Conservation (phyloP, 2,888 invertebrate species). For the Lumbricus terrestris region DNA sequence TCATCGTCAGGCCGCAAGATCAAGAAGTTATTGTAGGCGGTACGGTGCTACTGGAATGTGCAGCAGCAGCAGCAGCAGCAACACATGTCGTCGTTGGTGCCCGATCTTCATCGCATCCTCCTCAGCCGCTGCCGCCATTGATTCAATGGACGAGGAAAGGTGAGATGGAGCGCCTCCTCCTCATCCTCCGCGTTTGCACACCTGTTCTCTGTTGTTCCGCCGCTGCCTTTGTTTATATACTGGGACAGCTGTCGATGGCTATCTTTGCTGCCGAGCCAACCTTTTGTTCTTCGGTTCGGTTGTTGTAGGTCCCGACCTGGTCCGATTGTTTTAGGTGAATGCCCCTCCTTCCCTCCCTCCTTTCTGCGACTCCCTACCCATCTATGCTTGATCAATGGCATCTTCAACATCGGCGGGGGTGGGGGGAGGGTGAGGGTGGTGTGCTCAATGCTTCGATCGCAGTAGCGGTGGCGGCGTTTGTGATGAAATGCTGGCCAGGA, state of each 20-base stretch:
- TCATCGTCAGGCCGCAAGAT: background rate
- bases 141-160: slow-evolving; percentile 4
- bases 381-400: background rate
- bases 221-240: background rate
- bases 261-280: background rate
- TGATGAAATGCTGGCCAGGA: background rate
- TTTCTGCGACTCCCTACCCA: no score
- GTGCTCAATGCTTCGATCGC: no score
- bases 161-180: background rate
- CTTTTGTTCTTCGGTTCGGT: background rate
- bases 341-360: background rate
- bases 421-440: no score
- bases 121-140: background rate
- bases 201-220: background rate
- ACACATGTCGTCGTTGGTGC: background rate
- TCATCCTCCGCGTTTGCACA: background rate
- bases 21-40: slow-evolving; percentile 7
- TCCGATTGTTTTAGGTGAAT: background rate
- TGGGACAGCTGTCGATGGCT: background rate
- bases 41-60: slow-evolving; percentile 7
- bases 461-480: no score
- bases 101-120: no score
- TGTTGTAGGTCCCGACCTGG: background rate
- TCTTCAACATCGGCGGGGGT: background rate
- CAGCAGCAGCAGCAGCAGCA: no score